Evolutionary conservation across 2,888 invertebrate genomes (phyloP).

Genomic region (Tipula confusa): DNA sequence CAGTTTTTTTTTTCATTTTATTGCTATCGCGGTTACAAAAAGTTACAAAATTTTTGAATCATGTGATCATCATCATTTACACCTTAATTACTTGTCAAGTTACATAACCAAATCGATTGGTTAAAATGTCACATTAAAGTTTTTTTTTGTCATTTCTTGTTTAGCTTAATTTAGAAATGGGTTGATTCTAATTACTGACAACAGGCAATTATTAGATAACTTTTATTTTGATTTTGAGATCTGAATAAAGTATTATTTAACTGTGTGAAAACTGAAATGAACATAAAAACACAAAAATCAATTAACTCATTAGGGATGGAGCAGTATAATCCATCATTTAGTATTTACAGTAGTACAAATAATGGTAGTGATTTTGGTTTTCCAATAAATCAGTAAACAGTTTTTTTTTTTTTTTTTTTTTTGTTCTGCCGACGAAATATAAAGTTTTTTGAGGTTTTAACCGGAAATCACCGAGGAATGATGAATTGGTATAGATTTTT

Average conservation of each 20-base stretch:
- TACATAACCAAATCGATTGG: background rate
- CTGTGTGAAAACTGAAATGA: background rate
- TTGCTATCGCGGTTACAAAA: background rate
- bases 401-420: too few species aligned
- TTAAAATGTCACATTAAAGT: background rate
- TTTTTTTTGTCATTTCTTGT: background rate
- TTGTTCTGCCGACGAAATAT: background rate
- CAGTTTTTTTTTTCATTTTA: background rate
- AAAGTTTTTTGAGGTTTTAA: background rate
- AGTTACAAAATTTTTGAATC: background rate
- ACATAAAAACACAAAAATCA: background rate
- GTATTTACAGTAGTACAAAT: background rate
- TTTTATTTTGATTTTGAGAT: background rate
- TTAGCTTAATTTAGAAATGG: background rate
- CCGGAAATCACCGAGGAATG: background rate
- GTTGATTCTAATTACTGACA: background rate
- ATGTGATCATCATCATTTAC: background rate
- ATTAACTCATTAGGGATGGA: background rate
- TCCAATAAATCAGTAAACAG: background rate
- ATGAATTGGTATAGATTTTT: background rate
- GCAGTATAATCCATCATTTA: background rate
- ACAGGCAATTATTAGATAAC: background rate
- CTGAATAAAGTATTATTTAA: background rate
- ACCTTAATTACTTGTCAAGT: background rate
- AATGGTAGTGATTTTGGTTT: constrained; percentile 6